phyloP scores from a whole-genome alignment of 2,113 vertebrate species.

The Emydocephalus ijimae region DNA sequence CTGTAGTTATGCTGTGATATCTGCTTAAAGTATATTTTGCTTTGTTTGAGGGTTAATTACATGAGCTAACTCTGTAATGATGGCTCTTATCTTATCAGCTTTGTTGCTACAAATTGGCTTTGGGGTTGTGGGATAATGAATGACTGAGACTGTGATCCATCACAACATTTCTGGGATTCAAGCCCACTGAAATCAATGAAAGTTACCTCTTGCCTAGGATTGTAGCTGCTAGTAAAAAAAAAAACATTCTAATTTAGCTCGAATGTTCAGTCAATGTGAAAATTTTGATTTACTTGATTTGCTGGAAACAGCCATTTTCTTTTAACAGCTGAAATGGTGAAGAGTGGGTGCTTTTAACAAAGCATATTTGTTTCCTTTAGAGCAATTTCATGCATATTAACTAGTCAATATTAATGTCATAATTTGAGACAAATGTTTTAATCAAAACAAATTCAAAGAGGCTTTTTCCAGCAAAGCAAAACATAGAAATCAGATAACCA shows the following conservation, averaged over 20 bases:
- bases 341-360: background rate
- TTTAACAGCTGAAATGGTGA: background rate
- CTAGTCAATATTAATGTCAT: background rate
- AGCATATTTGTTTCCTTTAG: background rate
- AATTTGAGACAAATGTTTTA: background rate
- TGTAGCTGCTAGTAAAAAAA: too few species aligned
- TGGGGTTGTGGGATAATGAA: accelerated
- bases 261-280: accelerated
- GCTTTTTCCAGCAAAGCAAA: background rate
- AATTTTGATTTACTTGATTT: background rate
- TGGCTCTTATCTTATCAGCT: accelerated
- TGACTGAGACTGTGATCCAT: background rate
- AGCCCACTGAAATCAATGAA: background rate
- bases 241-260: background rate
- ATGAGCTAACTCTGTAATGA: background rate
- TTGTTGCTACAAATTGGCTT: accelerated
- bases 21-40: background rate
- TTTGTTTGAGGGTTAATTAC: accelerated
- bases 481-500: background rate
- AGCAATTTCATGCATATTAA: background rate
- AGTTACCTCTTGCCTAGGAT: background rate
- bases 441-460: background rate
- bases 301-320: background rate
- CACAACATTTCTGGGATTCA: background rate
- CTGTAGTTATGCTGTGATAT: background rate